Evolutionary conservation across 2,888 invertebrate species (phyloP).

Genomic region (Cacoxenus indagator): DNA sequence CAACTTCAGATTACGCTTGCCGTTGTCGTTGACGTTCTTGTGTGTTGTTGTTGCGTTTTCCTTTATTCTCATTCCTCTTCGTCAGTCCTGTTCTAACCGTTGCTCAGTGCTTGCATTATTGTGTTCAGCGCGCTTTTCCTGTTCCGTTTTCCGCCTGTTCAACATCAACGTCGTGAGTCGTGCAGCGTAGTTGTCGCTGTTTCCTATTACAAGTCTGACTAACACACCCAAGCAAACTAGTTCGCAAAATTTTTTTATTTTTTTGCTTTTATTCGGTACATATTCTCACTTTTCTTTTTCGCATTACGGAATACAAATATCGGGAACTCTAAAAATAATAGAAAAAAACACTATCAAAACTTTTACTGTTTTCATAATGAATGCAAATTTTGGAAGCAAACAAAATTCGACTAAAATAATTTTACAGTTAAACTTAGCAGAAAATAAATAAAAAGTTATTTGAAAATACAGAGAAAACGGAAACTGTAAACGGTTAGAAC

Average conservation of each 20-base stretch:
- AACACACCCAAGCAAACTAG: background rate
- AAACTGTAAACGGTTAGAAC: no score
- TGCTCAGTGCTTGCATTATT: background rate
- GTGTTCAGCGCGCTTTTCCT: constrained; percentile 4
- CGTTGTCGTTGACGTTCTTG: background rate
- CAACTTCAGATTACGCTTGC: background rate
- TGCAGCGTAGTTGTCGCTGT: background rate
- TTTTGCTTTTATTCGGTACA: constrained; percentile 28
- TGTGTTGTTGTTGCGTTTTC: background rate
- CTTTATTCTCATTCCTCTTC: background rate
- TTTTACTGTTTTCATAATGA: no score
- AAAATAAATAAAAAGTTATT: no score
- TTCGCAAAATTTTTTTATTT: background rate
- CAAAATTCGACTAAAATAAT: no score
- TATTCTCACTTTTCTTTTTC: no score
- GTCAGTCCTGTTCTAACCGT: background rate
- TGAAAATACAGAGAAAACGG: no score
- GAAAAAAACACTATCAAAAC: no score
- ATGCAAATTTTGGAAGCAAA: no score
- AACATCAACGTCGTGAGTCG: constrained; percentile 34
- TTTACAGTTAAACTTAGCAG: no score
- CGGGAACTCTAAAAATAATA: no score
- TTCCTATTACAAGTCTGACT: background rate
- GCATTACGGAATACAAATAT: no score
- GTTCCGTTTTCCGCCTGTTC: constrained; percentile 52